Evolutionary conservation across 2,113 vertebrate species (phyloP).

Genomic region (Myrmophylax atrothorax): DNA sequence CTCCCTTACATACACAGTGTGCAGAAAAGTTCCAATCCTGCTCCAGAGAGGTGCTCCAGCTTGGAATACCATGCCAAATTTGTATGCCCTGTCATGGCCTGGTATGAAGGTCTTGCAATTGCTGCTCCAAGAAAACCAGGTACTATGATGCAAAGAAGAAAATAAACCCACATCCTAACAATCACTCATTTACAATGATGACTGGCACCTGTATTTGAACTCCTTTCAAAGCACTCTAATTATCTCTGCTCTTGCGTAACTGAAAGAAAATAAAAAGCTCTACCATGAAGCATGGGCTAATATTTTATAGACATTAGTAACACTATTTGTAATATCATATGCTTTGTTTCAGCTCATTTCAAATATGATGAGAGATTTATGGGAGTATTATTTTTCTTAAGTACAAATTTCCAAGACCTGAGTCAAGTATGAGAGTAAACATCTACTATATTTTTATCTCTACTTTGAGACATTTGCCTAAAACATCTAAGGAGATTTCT

Average conservation of each 20-base stretch:
- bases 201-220: neutral
- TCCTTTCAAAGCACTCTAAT: neutral
- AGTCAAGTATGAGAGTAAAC: neutral
- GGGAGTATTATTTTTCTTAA: neutral
- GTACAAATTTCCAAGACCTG: neutral
- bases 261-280: neutral
- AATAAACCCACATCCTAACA: neutral
- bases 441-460: neutral
- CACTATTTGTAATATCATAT: neutral
- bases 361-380: neutral
- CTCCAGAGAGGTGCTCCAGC: neutral
- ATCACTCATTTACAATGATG: neutral
- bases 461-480: neutral
- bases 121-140: neutral
- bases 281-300: neutral
- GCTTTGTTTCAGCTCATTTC: neutral
- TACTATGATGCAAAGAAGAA: neutral
- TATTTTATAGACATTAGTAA: neutral
- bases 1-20: neutral
- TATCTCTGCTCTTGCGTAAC: neutral
- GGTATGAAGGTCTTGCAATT: neutral
- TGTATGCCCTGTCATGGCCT: neutral
- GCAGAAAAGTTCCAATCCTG: neutral
- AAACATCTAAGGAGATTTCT: neutral
- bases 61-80: neutral